Evolutionary conservation across 2,797 vertebrate genomes (phyloP).

Genomic region (Myotis vivesi): DNA sequence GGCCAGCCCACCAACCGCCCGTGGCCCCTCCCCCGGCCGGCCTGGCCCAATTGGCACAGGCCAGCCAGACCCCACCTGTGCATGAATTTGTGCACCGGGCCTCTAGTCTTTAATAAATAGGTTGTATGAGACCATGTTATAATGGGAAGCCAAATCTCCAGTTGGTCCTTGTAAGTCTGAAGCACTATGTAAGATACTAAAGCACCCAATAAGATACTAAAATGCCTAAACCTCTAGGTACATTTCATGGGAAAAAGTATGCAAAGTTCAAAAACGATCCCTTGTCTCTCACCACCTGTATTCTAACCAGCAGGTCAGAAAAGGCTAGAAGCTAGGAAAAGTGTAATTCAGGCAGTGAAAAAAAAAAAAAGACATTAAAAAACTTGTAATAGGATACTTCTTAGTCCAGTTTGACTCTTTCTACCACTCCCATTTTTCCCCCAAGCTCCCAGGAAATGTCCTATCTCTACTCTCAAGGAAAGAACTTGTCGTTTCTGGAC

Average conservation of each 20-base stretch:
- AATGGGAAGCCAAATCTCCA: background rate
- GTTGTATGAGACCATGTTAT: background rate
- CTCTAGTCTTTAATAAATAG: background rate
- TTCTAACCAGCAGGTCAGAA: slow-evolving; percentile 30
- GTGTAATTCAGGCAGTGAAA: background rate
- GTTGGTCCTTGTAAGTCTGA: slow-evolving; percentile 13
- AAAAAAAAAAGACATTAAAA: background rate
- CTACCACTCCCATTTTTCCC: background rate
- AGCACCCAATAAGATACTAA: background rate
- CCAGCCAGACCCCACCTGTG: no score
- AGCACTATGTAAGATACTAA: background rate
- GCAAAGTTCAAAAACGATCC: slow-evolving; percentile 47
- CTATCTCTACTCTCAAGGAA: slow-evolving; percentile 12
- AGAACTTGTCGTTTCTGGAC: background rate
- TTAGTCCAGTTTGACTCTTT: background rate
- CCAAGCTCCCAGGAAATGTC: background rate
- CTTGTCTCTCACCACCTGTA: background rate
- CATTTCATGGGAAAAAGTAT: background rate
- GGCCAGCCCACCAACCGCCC: no score
- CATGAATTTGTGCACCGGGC: no score
- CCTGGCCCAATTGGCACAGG: no score
- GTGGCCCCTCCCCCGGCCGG: no score
- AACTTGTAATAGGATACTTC: background rate
- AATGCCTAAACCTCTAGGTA: background rate
- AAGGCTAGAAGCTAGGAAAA: background rate